These are phyloP conservation scores for Cuniculus paca DNA, from an alignment of 2,797 vertebrate species.

Conservation along the genomic window DNA sequence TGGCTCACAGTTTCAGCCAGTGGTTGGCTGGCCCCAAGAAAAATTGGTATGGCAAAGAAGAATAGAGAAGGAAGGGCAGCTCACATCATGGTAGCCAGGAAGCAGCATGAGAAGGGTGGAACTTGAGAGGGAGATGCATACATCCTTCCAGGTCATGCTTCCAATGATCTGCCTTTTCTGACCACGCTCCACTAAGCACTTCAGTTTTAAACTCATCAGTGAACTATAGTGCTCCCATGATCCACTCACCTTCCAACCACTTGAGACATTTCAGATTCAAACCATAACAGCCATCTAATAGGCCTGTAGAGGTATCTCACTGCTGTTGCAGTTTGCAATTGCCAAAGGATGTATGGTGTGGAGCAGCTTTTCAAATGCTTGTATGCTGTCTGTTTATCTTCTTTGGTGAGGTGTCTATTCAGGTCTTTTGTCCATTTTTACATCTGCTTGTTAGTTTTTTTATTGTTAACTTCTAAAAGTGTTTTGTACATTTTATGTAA, in stretches of 20 bases:
- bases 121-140: neutral
- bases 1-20: neutral
- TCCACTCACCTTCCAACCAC: neutral
- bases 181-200: neutral
- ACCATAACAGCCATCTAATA: neutral
- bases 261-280: neutral
- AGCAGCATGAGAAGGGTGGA: neutral
- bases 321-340: neutral
- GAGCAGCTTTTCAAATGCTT: neutral
- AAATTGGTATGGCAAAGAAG: neutral
- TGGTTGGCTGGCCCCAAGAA: neutral
- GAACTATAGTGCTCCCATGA: neutral
- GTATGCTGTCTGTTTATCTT: neutral
- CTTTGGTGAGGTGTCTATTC: neutral
- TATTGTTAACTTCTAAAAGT: neutral
- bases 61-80: neutral
- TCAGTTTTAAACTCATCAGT: neutral
- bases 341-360: neutral
- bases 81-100: neutral
- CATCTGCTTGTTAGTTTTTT: neutral
- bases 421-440: neutral
- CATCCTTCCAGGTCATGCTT: neutral
- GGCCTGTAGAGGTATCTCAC: neutral
- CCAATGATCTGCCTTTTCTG: neutral
- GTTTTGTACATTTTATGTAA: neutral